These are phyloP conservation scores for Poecilus cupreus DNA, from an alignment of 2,888 invertebrate genomes.

Conservation along the genomic window DNA sequence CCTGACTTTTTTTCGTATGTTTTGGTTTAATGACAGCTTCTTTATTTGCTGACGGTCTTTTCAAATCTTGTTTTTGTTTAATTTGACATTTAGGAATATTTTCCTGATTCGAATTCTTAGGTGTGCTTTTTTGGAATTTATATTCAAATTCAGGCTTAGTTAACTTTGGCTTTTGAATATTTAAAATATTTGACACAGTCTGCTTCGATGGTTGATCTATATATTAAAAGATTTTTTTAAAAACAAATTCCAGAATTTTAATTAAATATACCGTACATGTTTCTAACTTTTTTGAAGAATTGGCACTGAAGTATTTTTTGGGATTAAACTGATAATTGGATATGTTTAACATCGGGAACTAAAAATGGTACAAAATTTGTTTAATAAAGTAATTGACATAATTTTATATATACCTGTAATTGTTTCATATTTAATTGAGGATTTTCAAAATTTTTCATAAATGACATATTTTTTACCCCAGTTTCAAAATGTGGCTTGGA, in stretches of 20 bases:
- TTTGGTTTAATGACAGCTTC: not conserved
- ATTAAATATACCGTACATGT: not conserved
- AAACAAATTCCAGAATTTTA: not conserved
- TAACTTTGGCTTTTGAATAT: not conserved
- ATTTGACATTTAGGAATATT: not conserved
- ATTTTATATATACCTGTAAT: not conserved
- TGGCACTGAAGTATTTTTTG: not conserved
- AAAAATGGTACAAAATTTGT: not conserved
- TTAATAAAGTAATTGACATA: not conserved
- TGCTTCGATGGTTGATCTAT: not conserved
- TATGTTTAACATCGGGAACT: not conserved
- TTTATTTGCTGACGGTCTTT: not conserved
- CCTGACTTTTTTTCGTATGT: not conserved
- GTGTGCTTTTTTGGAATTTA: not conserved
- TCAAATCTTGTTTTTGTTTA: not conserved
- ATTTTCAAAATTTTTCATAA: not conserved
- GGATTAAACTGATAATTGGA: not conserved
- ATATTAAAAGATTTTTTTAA: not conserved
- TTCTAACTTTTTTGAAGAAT: not conserved
- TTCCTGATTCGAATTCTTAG: not conserved
- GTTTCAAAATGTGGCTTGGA: not conserved
- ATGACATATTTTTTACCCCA: not conserved
- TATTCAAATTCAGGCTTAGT: not conserved
- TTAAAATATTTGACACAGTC: not conserved
- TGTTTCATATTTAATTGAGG: not conserved